phyloP scores from a whole-genome alignment of 23 tunicate genomes.

The Aplidium turbinatum region DNA sequence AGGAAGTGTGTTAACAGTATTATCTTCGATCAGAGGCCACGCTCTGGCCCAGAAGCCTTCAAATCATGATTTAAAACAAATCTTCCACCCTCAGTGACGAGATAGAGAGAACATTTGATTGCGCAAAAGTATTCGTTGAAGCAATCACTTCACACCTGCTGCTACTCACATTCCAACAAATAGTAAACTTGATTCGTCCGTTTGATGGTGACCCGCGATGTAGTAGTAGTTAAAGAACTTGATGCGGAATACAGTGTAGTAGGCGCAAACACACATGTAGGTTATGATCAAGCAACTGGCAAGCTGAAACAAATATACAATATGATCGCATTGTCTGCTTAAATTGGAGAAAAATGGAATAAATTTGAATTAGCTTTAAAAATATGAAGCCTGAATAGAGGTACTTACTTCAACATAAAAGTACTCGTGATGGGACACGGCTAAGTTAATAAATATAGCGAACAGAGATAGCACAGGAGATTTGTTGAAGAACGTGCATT shows the following conservation, averaged over 20 bases:
- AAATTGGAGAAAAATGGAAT: too few species aligned
- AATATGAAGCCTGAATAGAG: too few species aligned
- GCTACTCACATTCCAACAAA: constrained; percentile 94
- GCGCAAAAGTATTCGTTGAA: too few species aligned
- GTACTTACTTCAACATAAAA: constrained; percentile 88
- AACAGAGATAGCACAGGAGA: constrained; percentile 90
- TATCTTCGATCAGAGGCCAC: too few species aligned
- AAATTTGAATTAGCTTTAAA: too few species aligned
- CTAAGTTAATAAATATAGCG: constrained; percentile 87
- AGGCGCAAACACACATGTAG: constrained; percentile 96
- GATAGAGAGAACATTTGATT: too few species aligned
- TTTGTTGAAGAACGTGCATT: constrained; percentile 92
- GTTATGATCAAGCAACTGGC: constrained; percentile 78
- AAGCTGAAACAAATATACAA: constrained; percentile 39
- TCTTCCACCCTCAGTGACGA: too few species aligned
- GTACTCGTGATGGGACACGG: constrained; percentile 57
- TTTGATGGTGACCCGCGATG: constrained; percentile 98
- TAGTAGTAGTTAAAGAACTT: constrained; percentile 95
- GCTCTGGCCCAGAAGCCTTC: too few species aligned
- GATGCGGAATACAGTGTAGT: constrained; percentile 94
- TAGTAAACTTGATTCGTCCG: constrained; percentile 87
- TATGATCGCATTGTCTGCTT: background rate
- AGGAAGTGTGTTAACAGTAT: too few species aligned
- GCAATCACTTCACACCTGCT: too few species aligned
- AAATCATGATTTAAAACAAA: too few species aligned